Conservation (phyloP, 2,888 invertebrate genomes). For the Panzeria rudis region DNA sequence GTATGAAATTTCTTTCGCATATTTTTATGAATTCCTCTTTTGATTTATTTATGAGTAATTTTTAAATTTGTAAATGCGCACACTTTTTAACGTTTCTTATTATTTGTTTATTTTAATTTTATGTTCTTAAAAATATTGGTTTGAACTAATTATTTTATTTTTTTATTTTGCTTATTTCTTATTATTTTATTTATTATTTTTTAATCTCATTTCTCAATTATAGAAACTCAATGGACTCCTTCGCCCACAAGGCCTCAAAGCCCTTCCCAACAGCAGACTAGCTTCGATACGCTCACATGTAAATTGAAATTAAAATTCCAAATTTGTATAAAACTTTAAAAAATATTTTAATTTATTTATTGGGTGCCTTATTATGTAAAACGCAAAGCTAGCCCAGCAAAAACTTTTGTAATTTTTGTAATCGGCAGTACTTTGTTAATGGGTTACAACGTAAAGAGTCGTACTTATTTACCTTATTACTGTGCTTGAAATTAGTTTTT, state of each 20-base stretch:
- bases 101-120: slow-evolving; percentile 36
- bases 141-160: neutral
- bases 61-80: neutral
- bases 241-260: slow-evolving; percentile 85
- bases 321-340: too few relatives aligned
- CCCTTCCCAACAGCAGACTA: slow-evolving; percentile 85
- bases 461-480: too few relatives aligned
- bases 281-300: slow-evolving; percentile 85
- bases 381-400: too few relatives aligned
- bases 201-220: slow-evolving; percentile 81
- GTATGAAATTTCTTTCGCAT: too few relatives aligned
- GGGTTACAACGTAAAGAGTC: too few relatives aligned
- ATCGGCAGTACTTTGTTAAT: too few relatives aligned
- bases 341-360: too few relatives aligned
- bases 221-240: slow-evolving; percentile 85
- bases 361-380: too few relatives aligned
- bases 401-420: too few relatives aligned
- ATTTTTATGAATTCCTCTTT: too few relatives aligned
- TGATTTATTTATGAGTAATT: slow-evolving; percentile 8
- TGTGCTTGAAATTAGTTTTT: too few relatives aligned
- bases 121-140: slow-evolving; percentile 19
- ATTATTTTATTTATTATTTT: slow-evolving; percentile 77
- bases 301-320: slow-evolving; percentile 78
- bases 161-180: slow-evolving; percentile 63
- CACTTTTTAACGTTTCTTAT: slow-evolving; percentile 22